Evolutionary conservation across 2,113 vertebrate genomes (phyloP), one percentile per base, ranked within the genome.

Genomic region (Ciconia stormi): DNA sequence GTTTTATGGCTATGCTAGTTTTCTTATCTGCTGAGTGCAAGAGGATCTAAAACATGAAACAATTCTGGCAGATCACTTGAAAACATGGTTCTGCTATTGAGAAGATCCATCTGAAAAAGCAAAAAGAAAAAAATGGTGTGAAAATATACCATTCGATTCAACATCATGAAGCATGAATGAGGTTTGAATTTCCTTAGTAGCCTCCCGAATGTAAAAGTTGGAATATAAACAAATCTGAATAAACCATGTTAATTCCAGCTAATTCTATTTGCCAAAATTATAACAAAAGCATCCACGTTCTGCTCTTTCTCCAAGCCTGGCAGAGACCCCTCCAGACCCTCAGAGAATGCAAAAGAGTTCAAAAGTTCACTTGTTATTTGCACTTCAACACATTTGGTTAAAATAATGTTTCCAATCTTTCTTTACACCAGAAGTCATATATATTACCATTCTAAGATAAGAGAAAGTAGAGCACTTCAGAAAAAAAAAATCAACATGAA

Each of bases 331-430:
- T 94, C 21, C 55, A 92, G 80, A 67, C 63, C 82, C 65, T 61
- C 29, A 55, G 88, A 85, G 95, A 92, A 83, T 55, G 62, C 53
- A 59, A 18, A 40, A 42, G 78, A 93, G 93, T 95, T 96, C 95
- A 92, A 86, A 83, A 96, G 94, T 96, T 95, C 92, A 78, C 47
- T 70, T 74, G 92, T 90, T 97, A 89, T 92, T 97, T 96, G 88
- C 97, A 94, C 95, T 95, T 96, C 92, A 96, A 92, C 87, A 86
- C 82, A 78, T 74, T 94, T 67, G 40, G 63, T 80, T 91, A 58
- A 87, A 95, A 74, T 82, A 82, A 80, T 11, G 21, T 72, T 85
- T 81, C 87, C 53, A 86, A n/a, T 65, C 63, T 82, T 69, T 79
- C 70, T 52, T 70, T 80, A 67, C 55, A 90, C 71, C 50, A 86